These are phyloP conservation scores for Mythimna impura DNA, from an alignment of 2,888 invertebrate species.

Conservation along the genomic window DNA sequence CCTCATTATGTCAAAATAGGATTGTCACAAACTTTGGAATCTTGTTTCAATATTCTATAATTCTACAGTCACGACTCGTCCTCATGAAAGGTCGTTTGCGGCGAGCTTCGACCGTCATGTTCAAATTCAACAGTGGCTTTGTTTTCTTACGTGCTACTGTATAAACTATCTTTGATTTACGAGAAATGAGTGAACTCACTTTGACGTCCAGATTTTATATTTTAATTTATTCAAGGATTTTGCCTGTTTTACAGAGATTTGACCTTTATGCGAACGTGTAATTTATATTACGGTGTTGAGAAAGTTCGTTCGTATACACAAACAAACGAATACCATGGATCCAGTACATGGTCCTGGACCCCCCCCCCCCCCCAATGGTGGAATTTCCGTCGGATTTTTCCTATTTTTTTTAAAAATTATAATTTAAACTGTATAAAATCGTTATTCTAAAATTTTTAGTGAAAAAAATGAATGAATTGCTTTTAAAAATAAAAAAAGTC, in stretches of 20 bases:
- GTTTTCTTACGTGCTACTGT: slow-evolving; percentile 43
- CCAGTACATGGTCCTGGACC: too few relatives aligned
- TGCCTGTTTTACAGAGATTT: slow-evolving; percentile 5
- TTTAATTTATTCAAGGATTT: slow-evolving; percentile 31
- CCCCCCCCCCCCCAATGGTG: too few relatives aligned
- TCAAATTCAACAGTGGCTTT: slow-evolving; percentile 45
- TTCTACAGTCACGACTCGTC: slow-evolving; percentile 65
- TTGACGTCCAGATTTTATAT: slow-evolving; percentile 21
- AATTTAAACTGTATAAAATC: too few relatives aligned
- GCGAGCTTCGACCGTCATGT: slow-evolving; percentile 64
- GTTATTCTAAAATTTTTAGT: too few relatives aligned
- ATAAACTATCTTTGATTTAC: slow-evolving; percentile 40
- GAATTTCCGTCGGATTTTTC: too few relatives aligned
- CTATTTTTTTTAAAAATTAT: too few relatives aligned
- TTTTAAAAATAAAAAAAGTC: too few relatives aligned
- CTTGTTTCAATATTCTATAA: slow-evolving; percentile 65
- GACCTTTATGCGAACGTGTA: neutral
- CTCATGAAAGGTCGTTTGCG: slow-evolving; percentile 68
- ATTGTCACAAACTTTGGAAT: slow-evolving; percentile 63
- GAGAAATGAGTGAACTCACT: slow-evolving; percentile 30
- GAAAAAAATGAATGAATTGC: too few relatives aligned
- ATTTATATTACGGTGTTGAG: slow-evolving; percentile 22
- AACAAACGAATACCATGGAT: neutral
- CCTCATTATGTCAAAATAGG: slow-evolving; percentile 34
- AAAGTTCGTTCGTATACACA: slow-evolving; percentile 5